Evolutionary conservation across 2,797 vertebrate genomes (phyloP).

Genomic region (Ispidina lecontei): DNA sequence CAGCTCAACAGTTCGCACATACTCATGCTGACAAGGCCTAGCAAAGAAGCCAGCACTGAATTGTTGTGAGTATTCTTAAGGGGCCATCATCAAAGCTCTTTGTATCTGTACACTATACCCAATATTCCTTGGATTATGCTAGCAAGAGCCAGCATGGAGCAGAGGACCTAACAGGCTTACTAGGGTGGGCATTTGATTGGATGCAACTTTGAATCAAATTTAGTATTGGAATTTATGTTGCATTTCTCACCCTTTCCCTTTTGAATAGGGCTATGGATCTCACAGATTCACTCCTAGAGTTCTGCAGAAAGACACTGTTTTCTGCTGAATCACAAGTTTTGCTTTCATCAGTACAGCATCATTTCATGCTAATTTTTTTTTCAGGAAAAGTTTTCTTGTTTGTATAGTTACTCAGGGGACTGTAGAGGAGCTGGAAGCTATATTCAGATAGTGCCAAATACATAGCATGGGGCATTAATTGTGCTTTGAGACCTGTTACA

Average conservation of each 20-base stretch:
- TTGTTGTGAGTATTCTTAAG: constrained; percentile 87
- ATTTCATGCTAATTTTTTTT: constrained; percentile 27
- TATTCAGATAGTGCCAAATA: not conserved
- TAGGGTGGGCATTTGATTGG: not conserved
- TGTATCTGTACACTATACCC: not conserved
- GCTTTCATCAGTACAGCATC: constrained; percentile 11
- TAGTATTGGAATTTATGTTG: not conserved
- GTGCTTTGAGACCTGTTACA: not conserved
- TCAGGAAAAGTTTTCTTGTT: not conserved
- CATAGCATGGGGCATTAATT: not conserved
- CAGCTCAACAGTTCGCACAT: constrained; percentile 99
- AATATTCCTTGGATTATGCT: not conserved
- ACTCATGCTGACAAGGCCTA: constrained; percentile 95
- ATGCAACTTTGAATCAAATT: not conserved
- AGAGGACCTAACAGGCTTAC: not conserved
- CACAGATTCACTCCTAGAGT: not conserved
- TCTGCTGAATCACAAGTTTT: not conserved
- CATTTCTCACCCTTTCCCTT: not conserved
- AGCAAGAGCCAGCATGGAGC: not conserved
- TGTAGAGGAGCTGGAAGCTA: not conserved
- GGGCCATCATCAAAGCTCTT: not conserved
- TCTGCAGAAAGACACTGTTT: not conserved
- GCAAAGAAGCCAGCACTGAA: constrained; percentile 87
- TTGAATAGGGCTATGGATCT: not conserved
- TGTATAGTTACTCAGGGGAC: not conserved